Evolutionary conservation across 2,797 vertebrate species (phyloP).

Genomic region (Choloepus didactylus): DNA sequence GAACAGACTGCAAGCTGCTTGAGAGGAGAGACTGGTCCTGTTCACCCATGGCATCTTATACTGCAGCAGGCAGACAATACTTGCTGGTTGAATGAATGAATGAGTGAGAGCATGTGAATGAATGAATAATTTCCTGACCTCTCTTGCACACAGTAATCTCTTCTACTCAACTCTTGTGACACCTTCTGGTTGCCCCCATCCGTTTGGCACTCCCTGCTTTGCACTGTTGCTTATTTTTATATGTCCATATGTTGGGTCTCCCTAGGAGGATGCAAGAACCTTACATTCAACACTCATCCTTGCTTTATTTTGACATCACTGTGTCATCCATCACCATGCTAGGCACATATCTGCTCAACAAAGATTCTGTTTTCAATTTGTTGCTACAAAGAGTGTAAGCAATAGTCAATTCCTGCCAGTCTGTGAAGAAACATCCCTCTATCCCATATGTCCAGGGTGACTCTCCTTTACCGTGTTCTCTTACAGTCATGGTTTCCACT

Average conservation of each 20-base stretch:
- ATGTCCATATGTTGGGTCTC: neutral
- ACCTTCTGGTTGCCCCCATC: fast-evolving
- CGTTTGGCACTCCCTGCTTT: too few relatives aligned
- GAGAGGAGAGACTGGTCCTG: neutral
- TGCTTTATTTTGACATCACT: neutral
- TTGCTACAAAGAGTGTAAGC: neutral
- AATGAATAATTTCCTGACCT: too few relatives aligned
- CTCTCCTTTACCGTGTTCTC: neutral
- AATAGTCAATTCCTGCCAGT: too few relatives aligned
- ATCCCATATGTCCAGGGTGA: neutral
- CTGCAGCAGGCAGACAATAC: fast-evolving
- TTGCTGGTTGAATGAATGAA: neutral
- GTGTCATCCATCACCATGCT: neutral
- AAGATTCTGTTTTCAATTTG: neutral
- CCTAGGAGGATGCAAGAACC: too few relatives aligned
- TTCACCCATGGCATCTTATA: too few relatives aligned
- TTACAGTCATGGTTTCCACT: conserved; percentile 89
- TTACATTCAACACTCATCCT: fast-evolving
- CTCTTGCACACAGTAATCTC: neutral
- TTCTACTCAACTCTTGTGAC: neutral
- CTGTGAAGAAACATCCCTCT: neutral
- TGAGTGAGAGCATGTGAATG: fast-evolving
- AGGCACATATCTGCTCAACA: neutral
- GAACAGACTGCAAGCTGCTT: neutral
- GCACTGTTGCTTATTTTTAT: neutral